These are phyloP conservation scores for Rousettus leschenaultii DNA, from an alignment of 2,113 vertebrate species.

Conservation along the genomic window DNA sequence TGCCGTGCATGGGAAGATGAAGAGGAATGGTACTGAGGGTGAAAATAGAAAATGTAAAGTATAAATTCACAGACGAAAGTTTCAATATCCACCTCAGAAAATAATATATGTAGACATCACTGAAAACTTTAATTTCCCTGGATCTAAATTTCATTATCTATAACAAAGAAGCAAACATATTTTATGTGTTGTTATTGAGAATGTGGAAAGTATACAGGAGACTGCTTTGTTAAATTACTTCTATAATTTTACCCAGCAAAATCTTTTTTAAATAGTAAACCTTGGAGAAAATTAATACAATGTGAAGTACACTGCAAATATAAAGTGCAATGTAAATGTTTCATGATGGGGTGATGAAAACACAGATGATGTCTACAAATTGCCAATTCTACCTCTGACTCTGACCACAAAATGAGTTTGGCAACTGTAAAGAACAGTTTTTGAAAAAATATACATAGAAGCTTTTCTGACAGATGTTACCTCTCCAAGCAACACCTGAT, in stretches of 20 bases:
- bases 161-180: not conserved
- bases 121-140: not conserved
- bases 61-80: not conserved
- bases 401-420: not conserved
- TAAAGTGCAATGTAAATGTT: not conserved
- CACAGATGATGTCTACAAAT: not conserved
- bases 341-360: not conserved
- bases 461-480: slow-evolving; percentile 7
- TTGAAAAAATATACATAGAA: not conserved
- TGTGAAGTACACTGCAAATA: not conserved
- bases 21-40: not conserved
- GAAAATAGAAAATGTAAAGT: not conserved
- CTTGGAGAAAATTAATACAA: not conserved
- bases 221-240: not conserved
- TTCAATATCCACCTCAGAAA: not conserved
- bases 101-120: too few species aligned
- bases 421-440: not conserved
- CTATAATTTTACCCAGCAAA: not conserved
- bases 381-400: not conserved
- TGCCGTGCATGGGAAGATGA: not conserved
- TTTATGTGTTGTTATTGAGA: not conserved
- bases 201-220: not conserved
- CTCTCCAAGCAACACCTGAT: not conserved
- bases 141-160: not conserved
- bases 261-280: not conserved